Base-by-base conservation (phyloP, 1,140 invertebrate genomes). In the Drosophila melanica region DNA sequence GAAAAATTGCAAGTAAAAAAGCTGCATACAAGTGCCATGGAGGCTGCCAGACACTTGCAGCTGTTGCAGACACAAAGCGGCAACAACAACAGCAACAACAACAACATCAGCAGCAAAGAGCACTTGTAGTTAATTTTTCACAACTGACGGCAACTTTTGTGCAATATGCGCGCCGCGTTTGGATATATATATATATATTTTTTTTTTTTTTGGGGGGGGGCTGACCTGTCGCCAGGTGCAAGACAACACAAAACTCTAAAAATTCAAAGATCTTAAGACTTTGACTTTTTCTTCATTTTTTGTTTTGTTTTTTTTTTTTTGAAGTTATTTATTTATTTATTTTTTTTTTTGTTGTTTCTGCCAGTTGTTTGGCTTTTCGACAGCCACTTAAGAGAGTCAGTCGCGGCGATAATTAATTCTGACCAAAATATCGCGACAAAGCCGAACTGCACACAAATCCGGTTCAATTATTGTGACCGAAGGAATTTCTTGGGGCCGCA, bases 61-160 rank as follows among this genome's bases (percentile, higher is more conserved):
- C 82, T 81, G 81, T 66, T 67, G 62, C 63, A 72, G 68, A 53
- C 63, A 72, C 69, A 72, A 72, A 72, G 54, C 53, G 45, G 54
- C 77, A 63, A 59, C 64, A 77, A 62, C 63, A 75, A 73, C 59
- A 77, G 27, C 59, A 77, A 18, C 60, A 64, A 51, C 69, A 64
- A 42, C n/a, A 48, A 50, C 50, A 63, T 68, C 66, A 81, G 60
- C 78, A 82, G 76, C 73, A 85, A 72, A 67, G 78, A 85, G 76
- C 82, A 79, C 75, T 86, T 86, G 81, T 87, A 86, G 81, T 86
- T 86, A 86, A 86, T 86, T 86, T 86, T 86, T 86, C 81, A 81
- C 81, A 86, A 87, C 75, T 81, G 82, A 79, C 81, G 86, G 78
- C 82, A 79, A 79, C 59, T 87, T 86, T 87, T 86, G 82, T 86